Evolutionary conservation across 1,140 invertebrate genomes (phyloP).

Genomic region (Asbolus verrucosus): DNA sequence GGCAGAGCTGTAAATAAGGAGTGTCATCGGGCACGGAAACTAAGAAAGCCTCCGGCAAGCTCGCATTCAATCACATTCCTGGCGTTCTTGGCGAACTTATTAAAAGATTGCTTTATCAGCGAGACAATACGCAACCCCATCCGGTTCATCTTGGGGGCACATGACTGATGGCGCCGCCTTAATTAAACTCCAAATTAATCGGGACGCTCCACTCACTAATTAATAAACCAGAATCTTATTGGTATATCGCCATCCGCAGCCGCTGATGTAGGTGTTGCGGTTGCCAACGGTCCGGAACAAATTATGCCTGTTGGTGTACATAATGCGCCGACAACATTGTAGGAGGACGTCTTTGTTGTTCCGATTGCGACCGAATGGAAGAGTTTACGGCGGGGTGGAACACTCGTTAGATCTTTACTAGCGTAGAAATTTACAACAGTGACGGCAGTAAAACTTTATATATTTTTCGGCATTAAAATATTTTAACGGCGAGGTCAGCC

Average conservation of each 20-base stretch:
- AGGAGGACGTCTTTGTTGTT: constrained; percentile 21
- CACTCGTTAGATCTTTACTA: constrained; percentile 2
- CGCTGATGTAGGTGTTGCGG: constrained; percentile 37
- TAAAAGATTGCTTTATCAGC: constrained; percentile 56
- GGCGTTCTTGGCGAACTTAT: constrained; percentile 50
- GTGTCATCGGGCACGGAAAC: constrained; percentile 44
- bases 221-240: constrained; percentile 55
- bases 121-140: constrained; percentile 50
- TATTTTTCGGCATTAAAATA: constrained; percentile 26
- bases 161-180: constrained; percentile 50
- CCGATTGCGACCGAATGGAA: constrained; percentile 3
- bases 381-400: constrained; percentile 7
- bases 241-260: constrained; percentile 31
- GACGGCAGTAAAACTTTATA: constrained; percentile 28
- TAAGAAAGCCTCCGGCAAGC: constrained; percentile 16
- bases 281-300: constrained; percentile 34
- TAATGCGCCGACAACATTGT: constrained; percentile 13
- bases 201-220: constrained; percentile 46
- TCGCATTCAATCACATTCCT: constrained; percentile 51
- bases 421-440: constrained; percentile 16
- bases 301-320: constrained; percentile 16
- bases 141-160: constrained; percentile 38
- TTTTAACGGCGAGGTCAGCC: constrained; percentile 29
- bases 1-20: constrained; percentile 48
- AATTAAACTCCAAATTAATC: constrained; percentile 56